Percentiles rank a stretch among this genome's conserved stretches.
Evolutionary conservation across 2,888 invertebrate genomes (phyloP).

Genomic region (Boloria euphrosyne): DNA sequence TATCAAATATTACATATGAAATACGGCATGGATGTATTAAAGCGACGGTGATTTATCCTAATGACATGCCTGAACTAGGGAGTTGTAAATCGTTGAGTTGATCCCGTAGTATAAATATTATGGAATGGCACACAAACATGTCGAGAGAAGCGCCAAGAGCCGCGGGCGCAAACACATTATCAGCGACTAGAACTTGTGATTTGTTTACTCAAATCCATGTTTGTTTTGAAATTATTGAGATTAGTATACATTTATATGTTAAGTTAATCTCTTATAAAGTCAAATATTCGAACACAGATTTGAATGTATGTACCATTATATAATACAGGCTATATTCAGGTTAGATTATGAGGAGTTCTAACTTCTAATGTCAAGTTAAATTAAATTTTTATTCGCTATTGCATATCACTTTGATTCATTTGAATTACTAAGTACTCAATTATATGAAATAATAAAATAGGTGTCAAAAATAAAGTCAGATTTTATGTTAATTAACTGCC

Average conservation of each 20-base stretch:
- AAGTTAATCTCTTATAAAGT: conserved; percentile 11
- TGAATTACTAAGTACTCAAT: too few species aligned
- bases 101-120: conserved; percentile 68
- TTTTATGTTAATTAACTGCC: too few species aligned
- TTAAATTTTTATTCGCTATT: not conserved
- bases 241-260: conserved; percentile 26
- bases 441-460: too few species aligned
- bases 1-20: conserved; percentile 31
- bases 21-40: conserved; percentile 42
- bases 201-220: conserved; percentile 50
- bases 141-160: conserved; percentile 37
- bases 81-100: conserved; percentile 54
- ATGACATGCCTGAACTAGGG: conserved; percentile 54
- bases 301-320: not conserved
- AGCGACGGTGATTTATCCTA: conserved; percentile 49
- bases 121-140: conserved; percentile 57
- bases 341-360: not conserved
- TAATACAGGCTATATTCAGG: not conserved
- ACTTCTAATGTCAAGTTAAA: not conserved
- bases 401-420: too few species aligned
- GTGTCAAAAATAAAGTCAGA: too few species aligned
- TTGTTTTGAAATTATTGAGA: conserved; percentile 44
- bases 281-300: not conserved
- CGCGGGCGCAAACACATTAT: conserved; percentile 67
- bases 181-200: conserved; percentile 59